A percentile compares a stretch with the other conserved stretches of the same genome.
Evolutionary conservation across 2,113 vertebrate species (phyloP).

Genomic region (Archilochus colubris): DNA sequence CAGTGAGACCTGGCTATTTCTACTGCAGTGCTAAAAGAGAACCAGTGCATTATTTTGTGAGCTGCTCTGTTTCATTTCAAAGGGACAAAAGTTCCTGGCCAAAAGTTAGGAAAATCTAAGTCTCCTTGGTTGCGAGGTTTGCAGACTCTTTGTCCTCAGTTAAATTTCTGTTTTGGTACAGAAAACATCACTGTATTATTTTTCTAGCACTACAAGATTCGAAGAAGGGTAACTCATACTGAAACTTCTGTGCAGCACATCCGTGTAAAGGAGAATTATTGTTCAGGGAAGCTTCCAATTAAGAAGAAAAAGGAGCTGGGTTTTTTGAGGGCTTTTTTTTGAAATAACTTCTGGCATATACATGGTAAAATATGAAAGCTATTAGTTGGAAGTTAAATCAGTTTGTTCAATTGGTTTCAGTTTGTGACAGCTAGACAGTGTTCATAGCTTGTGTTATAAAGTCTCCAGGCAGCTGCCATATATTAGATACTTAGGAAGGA

Average conservation of each 20-base stretch:
- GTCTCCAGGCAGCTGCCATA: too few species aligned
- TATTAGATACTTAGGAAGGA: too few species aligned
- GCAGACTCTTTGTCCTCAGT: neutral
- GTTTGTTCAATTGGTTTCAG: neutral
- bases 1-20: too few species aligned
- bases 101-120: neutral
- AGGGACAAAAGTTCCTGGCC: neutral
- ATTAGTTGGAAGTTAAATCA: neutral
- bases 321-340: neutral
- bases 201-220: slow-evolving; percentile 13
- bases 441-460: fast-evolving
- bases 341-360: slow-evolving; percentile 6
- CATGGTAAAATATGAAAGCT: neutral
- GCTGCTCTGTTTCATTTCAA: neutral
- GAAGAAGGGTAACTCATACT: slow-evolving; percentile 50
- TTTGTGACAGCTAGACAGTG: neutral
- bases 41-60: neutral
- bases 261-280: slow-evolving; percentile 4
- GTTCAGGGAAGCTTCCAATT: slow-evolving; percentile 50
- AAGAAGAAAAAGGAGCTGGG: slow-evolving; percentile 27
- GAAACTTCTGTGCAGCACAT: slow-evolving; percentile 50
- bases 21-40: too few species aligned
- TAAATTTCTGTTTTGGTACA: slow-evolving; percentile 5
- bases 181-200: slow-evolving; percentile 17
- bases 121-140: neutral